Base-by-base conservation (phyloP, 2,113 vertebrate species). In the Suncus etruscus region DNA sequence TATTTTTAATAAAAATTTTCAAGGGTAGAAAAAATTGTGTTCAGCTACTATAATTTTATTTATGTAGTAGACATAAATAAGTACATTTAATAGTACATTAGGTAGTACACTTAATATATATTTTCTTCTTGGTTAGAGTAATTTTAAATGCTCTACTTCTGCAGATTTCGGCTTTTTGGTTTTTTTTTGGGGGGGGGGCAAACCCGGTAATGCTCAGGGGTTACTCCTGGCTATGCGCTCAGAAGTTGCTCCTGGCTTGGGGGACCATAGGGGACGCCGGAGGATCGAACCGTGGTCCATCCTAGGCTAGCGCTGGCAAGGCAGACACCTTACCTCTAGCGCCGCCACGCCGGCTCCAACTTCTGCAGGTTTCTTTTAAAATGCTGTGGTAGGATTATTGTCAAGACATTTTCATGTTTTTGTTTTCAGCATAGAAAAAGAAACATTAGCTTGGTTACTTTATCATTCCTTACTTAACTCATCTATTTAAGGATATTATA, bases 401-500 rank as follows among this genome's bases (percentile, higher is more conserved):
- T 70, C 27, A 87, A 83, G 32, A 68, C 51, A 80, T 86, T 89
- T 94, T 89, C 73, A 47, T 83, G 48, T 18, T 91, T 12, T 87
- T 61, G 22, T 61, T 61, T 61, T 7, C 58, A 61, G 58, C 58
- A 22, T 61, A 16, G 58, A 20, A 61, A 61, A 61, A 20, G 18
- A 61, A 61, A 20, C 58, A 61, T 61, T 61, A 61, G 15, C 58
- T 61, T 61, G 58, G 58, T 61, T 48, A 50, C 22, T 78, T 87
- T 39, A 78, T 94, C 32, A 92, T 95, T 84, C 78, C 81, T 89
- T 16, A 68, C 81, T 89, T 16, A 68, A 74, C 39, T 85, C 45
- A 73, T 9, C 76, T 88, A 12, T 72, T 85, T 93, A 90, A 92
- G 68, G 32, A 29, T 88, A 79, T 69, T 24, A 31, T 70, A 92